Evolutionary conservation across 2,113 vertebrate species (phyloP).

Genomic region (Laterallus jamaicensis): DNA sequence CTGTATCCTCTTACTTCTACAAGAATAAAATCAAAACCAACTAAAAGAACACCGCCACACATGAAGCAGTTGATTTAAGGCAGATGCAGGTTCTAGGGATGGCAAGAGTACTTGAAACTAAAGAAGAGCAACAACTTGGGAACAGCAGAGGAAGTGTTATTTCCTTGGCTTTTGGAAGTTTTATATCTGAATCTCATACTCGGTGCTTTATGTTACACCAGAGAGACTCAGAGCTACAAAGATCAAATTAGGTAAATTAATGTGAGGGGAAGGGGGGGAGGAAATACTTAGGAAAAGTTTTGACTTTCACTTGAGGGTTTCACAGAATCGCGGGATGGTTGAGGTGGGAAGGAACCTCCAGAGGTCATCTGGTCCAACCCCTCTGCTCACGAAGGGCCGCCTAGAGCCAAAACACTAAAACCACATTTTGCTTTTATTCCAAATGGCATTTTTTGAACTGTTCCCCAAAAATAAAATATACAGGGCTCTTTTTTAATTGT

Average conservation of each 20-base stretch:
- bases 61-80: slow-evolving; percentile 36
- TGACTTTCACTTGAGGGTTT: not conserved
- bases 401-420: not conserved
- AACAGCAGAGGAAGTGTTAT: not conserved
- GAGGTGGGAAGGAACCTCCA: not conserved
- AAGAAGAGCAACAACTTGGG: not conserved
- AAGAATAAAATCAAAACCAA: slow-evolving; percentile 12
- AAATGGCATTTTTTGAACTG: not conserved
- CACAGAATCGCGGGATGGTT: not conserved
- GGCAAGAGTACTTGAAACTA: not conserved
- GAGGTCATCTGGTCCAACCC: not conserved
- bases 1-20: not conserved
- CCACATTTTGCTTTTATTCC: not conserved
- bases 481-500: not conserved
- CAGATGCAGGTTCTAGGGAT: not conserved
- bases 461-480: not conserved
- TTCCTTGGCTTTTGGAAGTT: not conserved
- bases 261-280: not conserved
- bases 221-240: not conserved
- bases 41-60: not conserved
- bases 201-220: not conserved
- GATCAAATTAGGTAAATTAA: not conserved
- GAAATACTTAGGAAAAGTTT: not conserved
- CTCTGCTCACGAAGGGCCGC: not conserved
- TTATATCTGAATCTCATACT: not conserved